These are phyloP conservation scores for Pampusana beccarii DNA, from an alignment of 2,113 vertebrate species.

Conservation along the genomic window DNA sequence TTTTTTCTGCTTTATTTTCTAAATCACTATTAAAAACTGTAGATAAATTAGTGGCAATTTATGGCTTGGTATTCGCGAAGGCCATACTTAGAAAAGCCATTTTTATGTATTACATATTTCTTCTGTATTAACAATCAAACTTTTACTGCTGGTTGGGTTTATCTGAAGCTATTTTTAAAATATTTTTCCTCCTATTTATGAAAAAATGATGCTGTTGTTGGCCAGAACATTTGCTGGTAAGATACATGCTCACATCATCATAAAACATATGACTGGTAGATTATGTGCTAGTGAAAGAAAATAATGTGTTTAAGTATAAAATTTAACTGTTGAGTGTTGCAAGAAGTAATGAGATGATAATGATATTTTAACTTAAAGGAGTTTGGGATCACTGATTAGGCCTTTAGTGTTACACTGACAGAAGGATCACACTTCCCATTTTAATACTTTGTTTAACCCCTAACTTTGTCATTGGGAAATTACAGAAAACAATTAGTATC, in stretches of 20 bases:
- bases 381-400: not conserved
- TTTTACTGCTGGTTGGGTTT: constrained; percentile 1
- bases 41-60: not conserved
- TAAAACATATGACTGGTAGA: constrained; percentile 19
- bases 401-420: not conserved
- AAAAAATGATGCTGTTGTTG: constrained; percentile 29
- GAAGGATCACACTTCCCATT: not conserved
- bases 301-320: not conserved
- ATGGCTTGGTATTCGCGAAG: not conserved
- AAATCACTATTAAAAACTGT: not conserved
- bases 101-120: constrained; percentile 4
- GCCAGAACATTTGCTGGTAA: not conserved
- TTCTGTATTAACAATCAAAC: constrained; percentile 2
- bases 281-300: constrained; percentile 4
- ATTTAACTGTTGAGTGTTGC: constrained; percentile 7
- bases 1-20: not conserved
- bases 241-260: constrained; percentile 21
- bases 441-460: not conserved
- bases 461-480: not conserved
- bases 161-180: constrained; percentile 20
- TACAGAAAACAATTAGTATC: not conserved
- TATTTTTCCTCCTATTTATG: not conserved
- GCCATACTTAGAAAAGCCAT: not conserved
- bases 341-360: constrained; percentile 3
- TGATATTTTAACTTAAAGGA: not conserved